Conservation (phyloP, 1,140 invertebrate genomes). For the Drosophila cardini region DNA sequence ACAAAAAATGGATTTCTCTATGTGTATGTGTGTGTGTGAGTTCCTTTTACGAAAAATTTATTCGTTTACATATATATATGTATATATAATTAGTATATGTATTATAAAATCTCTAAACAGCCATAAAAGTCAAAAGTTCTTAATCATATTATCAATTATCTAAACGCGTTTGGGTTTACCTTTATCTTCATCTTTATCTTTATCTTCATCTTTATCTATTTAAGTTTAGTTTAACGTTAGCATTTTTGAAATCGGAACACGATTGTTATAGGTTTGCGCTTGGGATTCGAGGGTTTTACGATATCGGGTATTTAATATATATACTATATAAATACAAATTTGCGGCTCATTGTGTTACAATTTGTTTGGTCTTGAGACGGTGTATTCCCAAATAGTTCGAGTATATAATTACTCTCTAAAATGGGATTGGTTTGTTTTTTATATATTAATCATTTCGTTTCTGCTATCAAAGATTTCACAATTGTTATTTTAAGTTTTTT, state of each 20-base stretch:
- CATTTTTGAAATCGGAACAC: slow-evolving; percentile 72
- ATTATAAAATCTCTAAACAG: slow-evolving; percentile 83
- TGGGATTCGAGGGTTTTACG: slow-evolving; percentile 29
- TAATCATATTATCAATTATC: slow-evolving; percentile 74
- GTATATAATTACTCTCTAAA: slow-evolving; percentile 13
- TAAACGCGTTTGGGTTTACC: slow-evolving; percentile 58
- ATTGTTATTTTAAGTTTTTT: slow-evolving; percentile 20
- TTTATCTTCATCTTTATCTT: slow-evolving; percentile 23
- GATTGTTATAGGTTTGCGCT: slow-evolving; percentile 66
- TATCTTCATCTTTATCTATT: not conserved
- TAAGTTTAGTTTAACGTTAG: slow-evolving; percentile 28
- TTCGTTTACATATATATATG: slow-evolving; percentile 49
- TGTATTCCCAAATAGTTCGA: slow-evolving; percentile 34
- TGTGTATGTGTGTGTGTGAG: slow-evolving; percentile 21
- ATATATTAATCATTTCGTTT: slow-evolving; percentile 13
- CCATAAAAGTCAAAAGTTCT: slow-evolving; percentile 82
- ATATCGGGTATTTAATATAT: slow-evolving; percentile 6
- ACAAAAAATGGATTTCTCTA: slow-evolving; percentile 33
- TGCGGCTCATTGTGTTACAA: slow-evolving; percentile 71
- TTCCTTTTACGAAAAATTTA: slow-evolving; percentile 57
- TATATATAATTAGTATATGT: slow-evolving; percentile 61
- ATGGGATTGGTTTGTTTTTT: not conserved
- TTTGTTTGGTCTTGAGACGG: slow-evolving; percentile 69
- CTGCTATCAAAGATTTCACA: slow-evolving; percentile 28
- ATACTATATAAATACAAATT: slow-evolving; percentile 72